These are phyloP conservation scores for Microcebus griseorufus DNA, from an alignment of 2,113 vertebrate species.

Conservation along the genomic window DNA sequence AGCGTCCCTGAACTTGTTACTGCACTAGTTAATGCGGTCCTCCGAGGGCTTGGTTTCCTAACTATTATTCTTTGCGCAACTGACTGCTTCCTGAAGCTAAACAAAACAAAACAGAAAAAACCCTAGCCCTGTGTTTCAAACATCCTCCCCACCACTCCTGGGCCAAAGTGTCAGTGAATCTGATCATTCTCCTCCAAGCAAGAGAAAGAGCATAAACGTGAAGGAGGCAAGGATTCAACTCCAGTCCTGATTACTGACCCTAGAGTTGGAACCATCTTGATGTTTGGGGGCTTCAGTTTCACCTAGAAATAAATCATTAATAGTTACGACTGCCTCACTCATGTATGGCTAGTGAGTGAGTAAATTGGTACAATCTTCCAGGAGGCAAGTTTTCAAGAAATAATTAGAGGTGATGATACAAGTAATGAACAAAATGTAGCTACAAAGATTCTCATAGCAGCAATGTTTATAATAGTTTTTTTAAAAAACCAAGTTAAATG, in stretches of 20 bases:
- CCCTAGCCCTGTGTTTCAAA: neutral
- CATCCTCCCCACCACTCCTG: neutral
- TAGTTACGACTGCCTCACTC: neutral
- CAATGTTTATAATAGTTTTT: neutral
- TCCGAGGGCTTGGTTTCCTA: neutral
- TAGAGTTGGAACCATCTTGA: neutral
- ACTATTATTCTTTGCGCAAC: neutral
- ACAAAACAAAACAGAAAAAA: neutral
- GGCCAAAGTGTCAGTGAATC: neutral
- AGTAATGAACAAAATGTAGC: neutral
- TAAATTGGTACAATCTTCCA: neutral
- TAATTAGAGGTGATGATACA: neutral
- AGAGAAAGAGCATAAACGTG: neutral
- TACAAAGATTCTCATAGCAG: neutral
- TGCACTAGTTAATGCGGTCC: slow-evolving; percentile 33
- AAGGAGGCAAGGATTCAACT: neutral
- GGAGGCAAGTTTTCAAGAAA: neutral
- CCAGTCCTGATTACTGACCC: neutral
- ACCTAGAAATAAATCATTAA: neutral
- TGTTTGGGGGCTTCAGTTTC: neutral
- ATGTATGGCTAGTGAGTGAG: neutral
- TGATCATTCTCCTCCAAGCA: neutral
- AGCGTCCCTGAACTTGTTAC: slow-evolving; percentile 64
- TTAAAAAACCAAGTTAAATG: neutral
- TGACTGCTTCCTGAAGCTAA: slow-evolving; percentile 30